Evolutionary conservation across 2,888 invertebrate genomes (phyloP).

Genomic region (Cerastis leucographa): DNA sequence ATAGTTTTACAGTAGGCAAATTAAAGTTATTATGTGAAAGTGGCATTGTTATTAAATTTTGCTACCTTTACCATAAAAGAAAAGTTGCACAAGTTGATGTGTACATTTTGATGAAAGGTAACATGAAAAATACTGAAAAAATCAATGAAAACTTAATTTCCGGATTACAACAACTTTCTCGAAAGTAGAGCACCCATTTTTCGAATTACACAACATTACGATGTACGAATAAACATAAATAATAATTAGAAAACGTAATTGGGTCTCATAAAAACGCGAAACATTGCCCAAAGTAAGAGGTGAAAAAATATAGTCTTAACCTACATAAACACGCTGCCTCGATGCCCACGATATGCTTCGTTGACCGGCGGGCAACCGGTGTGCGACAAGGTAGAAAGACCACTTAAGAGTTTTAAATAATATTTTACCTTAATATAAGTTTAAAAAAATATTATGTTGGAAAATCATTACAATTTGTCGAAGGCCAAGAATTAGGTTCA

Average conservation of each 20-base stretch:
- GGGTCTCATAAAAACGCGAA: constrained; percentile 70
- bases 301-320: constrained; percentile 80
- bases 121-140: background rate
- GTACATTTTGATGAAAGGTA: background rate
- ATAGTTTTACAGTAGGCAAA: constrained; percentile 15
- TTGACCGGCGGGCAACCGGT: constrained; percentile 76
- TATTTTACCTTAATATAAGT: too few species aligned
- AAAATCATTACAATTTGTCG: too few species aligned
- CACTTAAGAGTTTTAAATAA: background rate
- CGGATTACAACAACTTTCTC: constrained; percentile 2
- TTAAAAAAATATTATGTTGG: too few species aligned
- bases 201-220: constrained; percentile 50
- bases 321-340: constrained; percentile 76
- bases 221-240: constrained; percentile 62
- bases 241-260: constrained; percentile 77
- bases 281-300: constrained; percentile 71
- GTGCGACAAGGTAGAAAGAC: constrained; percentile 38
- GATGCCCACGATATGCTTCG: constrained; percentile 63
- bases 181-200: constrained; percentile 48
- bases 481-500: too few species aligned
- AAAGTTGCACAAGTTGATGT: background rate
- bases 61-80: background rate
- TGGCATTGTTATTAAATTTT: background rate
- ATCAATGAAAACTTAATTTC: background rate
- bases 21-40: background rate